phyloP scores from a whole-genome alignment of 2,888 invertebrate genomes.

The Coleophora flavipennella region DNA sequence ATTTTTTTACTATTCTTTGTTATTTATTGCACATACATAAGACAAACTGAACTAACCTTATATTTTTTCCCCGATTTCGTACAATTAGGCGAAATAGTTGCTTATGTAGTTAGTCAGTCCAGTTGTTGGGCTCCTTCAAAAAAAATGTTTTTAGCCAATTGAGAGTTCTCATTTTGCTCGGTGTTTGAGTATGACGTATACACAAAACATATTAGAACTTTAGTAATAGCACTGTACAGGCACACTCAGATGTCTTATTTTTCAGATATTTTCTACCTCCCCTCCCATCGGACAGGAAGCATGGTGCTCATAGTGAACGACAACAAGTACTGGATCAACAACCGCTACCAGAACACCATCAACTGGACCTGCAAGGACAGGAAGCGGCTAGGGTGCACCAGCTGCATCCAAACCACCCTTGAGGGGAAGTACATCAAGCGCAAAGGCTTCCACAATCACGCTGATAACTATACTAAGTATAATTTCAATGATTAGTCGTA shows the following conservation, averaged over 20 bases:
- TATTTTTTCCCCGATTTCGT: too few relatives aligned
- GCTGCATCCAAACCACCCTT: constrained; percentile 58
- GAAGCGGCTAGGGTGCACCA: constrained; percentile 57
- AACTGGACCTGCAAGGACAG: constrained; percentile 65
- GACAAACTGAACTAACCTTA: too few relatives aligned
- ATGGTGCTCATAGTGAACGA: constrained; percentile 66
- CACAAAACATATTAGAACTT: too few relatives aligned
- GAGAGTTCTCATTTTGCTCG: too few relatives aligned
- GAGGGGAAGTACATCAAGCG: constrained; percentile 62
- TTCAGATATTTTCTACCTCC: constrained; percentile 63
- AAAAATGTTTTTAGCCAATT: too few relatives aligned
- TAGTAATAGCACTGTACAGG: too few relatives aligned
- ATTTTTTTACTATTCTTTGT: too few relatives aligned
- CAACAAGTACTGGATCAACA: constrained; percentile 67
- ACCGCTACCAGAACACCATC: constrained; percentile 62
- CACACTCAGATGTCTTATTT: constrained; percentile 5
- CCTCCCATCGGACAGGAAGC: constrained; percentile 63
- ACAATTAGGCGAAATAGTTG: too few relatives aligned
- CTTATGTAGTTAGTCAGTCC: too few relatives aligned
- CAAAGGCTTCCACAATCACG: constrained; percentile 60
- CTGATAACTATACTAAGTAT: constrained; percentile 62
- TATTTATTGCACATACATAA: too few relatives aligned
- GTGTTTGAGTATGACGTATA: too few relatives aligned
- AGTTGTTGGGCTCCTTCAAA: too few relatives aligned
- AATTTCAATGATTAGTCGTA: constrained; percentile 53